Evolutionary conservation across 2,888 invertebrate genomes (phyloP), one percentile per base, ranked within the genome.

Genomic region (Epinotia ramella): DNA sequence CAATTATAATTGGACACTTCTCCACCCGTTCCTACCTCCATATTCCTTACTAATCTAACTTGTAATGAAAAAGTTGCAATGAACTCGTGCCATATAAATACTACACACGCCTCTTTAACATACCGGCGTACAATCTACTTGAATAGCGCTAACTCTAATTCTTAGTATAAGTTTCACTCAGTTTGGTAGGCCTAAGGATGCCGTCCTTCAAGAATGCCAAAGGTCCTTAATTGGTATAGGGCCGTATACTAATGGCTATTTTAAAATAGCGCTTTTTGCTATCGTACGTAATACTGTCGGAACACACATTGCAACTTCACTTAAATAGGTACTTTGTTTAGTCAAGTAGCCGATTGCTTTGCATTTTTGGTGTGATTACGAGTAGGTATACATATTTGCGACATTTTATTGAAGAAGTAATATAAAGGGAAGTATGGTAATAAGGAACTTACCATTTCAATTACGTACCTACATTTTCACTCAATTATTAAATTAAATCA

Each of bases 181-280:
- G 60, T 75, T 75, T 65, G 75, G 75, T 53, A 70, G 60, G 49
- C 46, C 63, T 65, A 66, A 75, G 40, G 75, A 75, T 53, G 70
- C 75, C 75, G 75, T 70, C 75, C 49, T 53, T n/a, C 20, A n/a
- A 49, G 70, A 49, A 70, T 75, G 57, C 33, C 24, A 1, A 28
- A 49, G 44, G 11, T 3, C 75, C 70, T 65, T 70, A 69, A 68
- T 56, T 69, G 64, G 60, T 28, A 57, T 40, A 28, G 46, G 33
- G 53, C 62, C 73, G 40, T 20, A 20, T 20, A 12, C 11, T 33
- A n/a, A 62, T 28, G 53, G 24, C 56, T 56, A 57, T 63, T 44
- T 72, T 44, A 44, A 69, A 68, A 62, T 68, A 24, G 33, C 60
- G 18, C 9, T 70, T 53, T 40, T 28, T 63, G 5, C 28, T 2